Percentiles rank a stretch among this genome's conserved stretches.
phyloP scores from a whole-genome alignment of 2,113 vertebrate genomes.

The Tragelaphus buxtoni region DNA sequence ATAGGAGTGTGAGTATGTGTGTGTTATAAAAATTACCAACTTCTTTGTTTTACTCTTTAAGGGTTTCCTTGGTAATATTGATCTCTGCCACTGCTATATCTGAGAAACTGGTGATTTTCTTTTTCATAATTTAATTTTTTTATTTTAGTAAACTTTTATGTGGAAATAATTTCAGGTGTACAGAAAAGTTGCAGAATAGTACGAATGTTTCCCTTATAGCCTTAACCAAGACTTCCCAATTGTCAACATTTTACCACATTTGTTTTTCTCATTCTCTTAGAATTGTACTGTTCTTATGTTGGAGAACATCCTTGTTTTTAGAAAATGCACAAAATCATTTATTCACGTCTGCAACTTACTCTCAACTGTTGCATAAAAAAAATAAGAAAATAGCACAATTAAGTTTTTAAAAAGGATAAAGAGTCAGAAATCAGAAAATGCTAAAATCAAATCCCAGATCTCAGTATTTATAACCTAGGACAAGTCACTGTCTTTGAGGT shows the following conservation, averaged over 20 bases:
- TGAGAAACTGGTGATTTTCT: background rate
- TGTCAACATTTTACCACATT: background rate
- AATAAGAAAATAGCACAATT: background rate
- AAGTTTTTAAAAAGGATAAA: background rate
- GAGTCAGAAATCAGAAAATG: background rate
- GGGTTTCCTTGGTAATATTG: background rate
- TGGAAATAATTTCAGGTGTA: background rate
- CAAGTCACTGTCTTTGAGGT: background rate
- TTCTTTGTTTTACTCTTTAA: background rate
- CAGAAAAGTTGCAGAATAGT: background rate
- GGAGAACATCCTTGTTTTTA: background rate
- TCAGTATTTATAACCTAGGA: background rate
- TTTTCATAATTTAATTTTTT: background rate
- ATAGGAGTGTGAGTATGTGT: background rate
- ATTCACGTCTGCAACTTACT: background rate
- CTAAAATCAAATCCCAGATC: background rate
- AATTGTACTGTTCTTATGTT: background rate
- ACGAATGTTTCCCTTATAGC: background rate
- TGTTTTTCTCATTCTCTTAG: background rate
- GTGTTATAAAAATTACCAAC: background rate
- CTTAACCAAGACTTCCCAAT: background rate
- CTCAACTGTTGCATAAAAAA: background rate
- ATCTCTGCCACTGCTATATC: background rate
- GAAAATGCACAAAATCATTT: background rate
- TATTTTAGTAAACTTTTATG: background rate